Percentiles rank a stretch among this genome's conserved stretches.
Evolutionary conservation across 2,113 vertebrate genomes (phyloP).

Genomic region (Leptocoma aspasia): DNA sequence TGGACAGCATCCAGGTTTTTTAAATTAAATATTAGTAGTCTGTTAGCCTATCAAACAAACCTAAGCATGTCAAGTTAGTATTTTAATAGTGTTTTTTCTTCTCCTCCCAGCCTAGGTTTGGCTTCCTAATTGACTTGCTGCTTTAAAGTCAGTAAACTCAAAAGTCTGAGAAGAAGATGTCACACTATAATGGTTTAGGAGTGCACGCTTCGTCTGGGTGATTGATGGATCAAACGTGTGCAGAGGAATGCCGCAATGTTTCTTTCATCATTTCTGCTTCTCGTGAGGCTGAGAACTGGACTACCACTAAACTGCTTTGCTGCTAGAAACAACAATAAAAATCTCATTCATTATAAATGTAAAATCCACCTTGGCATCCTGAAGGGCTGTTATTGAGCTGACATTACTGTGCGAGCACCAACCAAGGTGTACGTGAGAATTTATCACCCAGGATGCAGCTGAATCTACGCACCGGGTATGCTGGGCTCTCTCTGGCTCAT

Average conservation of each 20-base stretch:
- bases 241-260: not conserved
- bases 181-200: conserved; percentile 67
- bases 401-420: not conserved
- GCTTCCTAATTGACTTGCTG: conserved; percentile 48
- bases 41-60: conserved; percentile 61
- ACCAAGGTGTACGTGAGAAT: not conserved
- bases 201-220: conserved; percentile 50
- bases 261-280: conserved; percentile 35
- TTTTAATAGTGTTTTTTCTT: conserved; percentile 42
- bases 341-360: conserved; percentile 27
- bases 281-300: not conserved
- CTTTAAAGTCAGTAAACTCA: conserved; percentile 46
- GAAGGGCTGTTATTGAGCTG: conserved; percentile 23
- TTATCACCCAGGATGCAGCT: not conserved
- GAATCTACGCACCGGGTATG: not conserved
- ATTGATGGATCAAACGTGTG: conserved; percentile 66
- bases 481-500: conserved; percentile 5
- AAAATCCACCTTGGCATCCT: not conserved
- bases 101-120: not conserved
- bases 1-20: conserved; percentile 50
- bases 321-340: conserved; percentile 39
- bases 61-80: conserved; percentile 29
- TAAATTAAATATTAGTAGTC: conserved; percentile 60
- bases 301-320: not conserved
- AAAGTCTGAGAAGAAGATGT: conserved; percentile 57